Evolutionary conservation across 2,797 vertebrate species (phyloP).

Genomic region (Agapornis canus): DNA sequence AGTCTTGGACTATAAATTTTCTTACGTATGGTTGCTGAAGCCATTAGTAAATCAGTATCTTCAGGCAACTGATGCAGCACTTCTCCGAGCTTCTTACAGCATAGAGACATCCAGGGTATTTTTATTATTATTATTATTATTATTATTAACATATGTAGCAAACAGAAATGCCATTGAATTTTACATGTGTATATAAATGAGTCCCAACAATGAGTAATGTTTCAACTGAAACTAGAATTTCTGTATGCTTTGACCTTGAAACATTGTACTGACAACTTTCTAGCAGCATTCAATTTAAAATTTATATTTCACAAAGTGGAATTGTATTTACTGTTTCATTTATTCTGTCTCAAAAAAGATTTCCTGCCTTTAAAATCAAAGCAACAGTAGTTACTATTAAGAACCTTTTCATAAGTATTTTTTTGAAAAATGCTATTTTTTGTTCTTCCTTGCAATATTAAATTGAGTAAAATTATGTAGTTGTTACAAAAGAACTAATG

Average conservation of each 20-base stretch:
- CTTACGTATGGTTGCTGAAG: neutral
- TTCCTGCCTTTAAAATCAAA: neutral
- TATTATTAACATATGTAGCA: neutral
- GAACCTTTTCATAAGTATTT: neutral
- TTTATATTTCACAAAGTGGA: neutral
- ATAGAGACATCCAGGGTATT: neutral
- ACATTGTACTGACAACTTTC: neutral
- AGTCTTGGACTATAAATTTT: neutral
- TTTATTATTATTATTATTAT: neutral
- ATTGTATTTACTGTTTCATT: neutral
- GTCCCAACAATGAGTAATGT: neutral
- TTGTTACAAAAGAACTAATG: neutral
- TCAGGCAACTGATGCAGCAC: neutral
- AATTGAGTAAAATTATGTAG: neutral
- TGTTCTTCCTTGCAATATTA: neutral
- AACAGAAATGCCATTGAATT: neutral
- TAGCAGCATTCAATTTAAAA: neutral
- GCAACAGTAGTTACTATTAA: neutral
- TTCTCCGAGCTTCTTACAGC: neutral
- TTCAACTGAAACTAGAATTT: neutral
- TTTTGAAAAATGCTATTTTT: neutral
- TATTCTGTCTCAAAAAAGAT: neutral
- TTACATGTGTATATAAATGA: neutral
- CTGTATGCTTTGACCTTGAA: neutral
- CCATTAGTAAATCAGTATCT: neutral